phyloP scores from a whole-genome alignment of 30 jellyfish, hydroid and myxozoan species.

The Haliclystus octoradiatus region DNA sequence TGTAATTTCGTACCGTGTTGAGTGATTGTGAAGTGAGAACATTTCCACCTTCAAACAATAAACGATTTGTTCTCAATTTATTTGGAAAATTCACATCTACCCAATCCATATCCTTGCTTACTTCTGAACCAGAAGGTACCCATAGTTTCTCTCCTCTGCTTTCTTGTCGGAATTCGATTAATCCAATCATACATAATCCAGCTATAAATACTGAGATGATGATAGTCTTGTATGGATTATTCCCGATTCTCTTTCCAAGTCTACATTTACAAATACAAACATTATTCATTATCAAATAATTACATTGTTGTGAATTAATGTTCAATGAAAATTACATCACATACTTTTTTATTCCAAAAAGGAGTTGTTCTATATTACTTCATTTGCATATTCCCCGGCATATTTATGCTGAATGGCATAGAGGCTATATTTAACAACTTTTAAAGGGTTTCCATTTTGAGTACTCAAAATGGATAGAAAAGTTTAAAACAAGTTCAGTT shows the following conservation, averaged over 20 bases:
- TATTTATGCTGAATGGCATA: no score
- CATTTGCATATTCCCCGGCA: no score
- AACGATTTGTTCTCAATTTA: slow-evolving; percentile 16
- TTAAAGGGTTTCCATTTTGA: no score
- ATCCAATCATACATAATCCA: slow-evolving; percentile 56
- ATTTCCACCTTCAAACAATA: slow-evolving; percentile 42
- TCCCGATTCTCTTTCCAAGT: slow-evolving; percentile 41
- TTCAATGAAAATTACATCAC: no score
- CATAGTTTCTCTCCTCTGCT: slow-evolving; percentile 76
- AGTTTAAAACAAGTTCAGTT: no score
- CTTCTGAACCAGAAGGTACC: slow-evolving; percentile 68
- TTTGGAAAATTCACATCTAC: slow-evolving; percentile 40
- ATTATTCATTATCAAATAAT: no score
- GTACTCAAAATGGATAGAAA: no score
- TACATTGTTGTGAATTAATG: no score
- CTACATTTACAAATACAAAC: no score
- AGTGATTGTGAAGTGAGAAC: slow-evolving; percentile 31
- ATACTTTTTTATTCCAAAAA: no score
- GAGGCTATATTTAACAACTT: no score
- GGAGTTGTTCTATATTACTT: no score
- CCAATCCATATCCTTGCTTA: slow-evolving; percentile 25
- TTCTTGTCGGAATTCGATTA: slow-evolving; percentile 41
- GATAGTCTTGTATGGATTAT: slow-evolving; percentile 32
- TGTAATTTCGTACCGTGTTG: neutral
- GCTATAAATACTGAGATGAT: slow-evolving; percentile 26